Conservation (phyloP, 2,797 vertebrate genomes). For the Mormyrops attenuatus region DNA sequence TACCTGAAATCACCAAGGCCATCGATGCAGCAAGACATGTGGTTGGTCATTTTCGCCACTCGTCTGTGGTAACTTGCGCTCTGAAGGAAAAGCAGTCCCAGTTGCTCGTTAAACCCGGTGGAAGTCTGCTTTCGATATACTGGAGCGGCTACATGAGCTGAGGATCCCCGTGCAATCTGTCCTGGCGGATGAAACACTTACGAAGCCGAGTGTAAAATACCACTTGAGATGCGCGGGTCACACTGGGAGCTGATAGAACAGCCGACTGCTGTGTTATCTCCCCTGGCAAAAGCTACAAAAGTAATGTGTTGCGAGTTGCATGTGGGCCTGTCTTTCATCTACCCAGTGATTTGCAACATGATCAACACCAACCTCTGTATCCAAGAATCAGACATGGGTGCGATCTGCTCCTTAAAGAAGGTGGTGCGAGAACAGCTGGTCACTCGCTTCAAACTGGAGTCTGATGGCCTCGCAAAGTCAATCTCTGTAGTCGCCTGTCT, state of each 20-base stretch:
- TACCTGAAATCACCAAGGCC: background rate
- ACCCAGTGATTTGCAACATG: background rate
- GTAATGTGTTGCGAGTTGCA: background rate
- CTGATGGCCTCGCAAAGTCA: background rate
- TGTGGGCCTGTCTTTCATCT: background rate
- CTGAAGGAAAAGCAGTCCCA: background rate
- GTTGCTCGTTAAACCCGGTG: conserved; percentile 9
- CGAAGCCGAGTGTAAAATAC: background rate
- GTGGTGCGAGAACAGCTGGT: background rate
- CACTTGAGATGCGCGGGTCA: conserved; percentile 15
- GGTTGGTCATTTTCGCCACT: background rate
- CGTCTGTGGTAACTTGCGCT: background rate
- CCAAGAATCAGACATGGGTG: background rate
- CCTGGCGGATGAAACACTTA: conserved; percentile 9
- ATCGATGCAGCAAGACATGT: background rate
- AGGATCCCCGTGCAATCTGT: background rate
- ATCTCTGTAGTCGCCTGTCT: background rate
- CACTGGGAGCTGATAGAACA: conserved; percentile 24
- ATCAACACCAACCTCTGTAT: background rate
- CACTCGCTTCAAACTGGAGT: conserved; percentile 10
- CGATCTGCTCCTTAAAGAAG: background rate
- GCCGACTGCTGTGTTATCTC: conserved; percentile 10
- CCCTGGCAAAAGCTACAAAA: background rate
- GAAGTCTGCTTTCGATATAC: background rate
- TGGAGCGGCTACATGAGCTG: background rate